These are phyloP conservation scores for Drosophila incognita DNA, from an alignment of 2,888 invertebrate species.

Conservation along the genomic window DNA sequence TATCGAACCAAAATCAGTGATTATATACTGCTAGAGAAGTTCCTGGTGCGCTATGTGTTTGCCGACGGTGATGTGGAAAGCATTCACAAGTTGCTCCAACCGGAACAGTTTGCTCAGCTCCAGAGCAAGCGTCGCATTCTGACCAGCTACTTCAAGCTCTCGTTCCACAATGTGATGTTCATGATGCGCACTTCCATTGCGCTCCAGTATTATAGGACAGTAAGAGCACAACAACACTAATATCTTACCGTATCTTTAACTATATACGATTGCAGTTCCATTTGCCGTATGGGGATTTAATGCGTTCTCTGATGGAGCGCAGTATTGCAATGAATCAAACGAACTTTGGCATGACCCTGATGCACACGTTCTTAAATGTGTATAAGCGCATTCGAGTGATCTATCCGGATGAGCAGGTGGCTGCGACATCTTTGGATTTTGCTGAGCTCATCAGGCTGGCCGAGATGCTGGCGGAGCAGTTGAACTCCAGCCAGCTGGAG, in stretches of 20 bases:
- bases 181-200: slow-evolving; percentile 49
- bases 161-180: slow-evolving; percentile 46
- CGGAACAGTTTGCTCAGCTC: slow-evolving; percentile 2
- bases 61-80: not conserved
- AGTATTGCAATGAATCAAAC: slow-evolving; percentile 36
- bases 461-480: slow-evolving; percentile 28
- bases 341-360: slow-evolving; percentile 64
- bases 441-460: slow-evolving; percentile 38
- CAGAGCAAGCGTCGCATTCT: slow-evolving; percentile 43
- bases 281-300: slow-evolving; percentile 52
- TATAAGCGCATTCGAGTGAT: slow-evolving; percentile 25
- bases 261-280: slow-evolving; percentile 18
- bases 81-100: not conserved
- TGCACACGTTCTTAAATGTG: slow-evolving; percentile 52
- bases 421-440: slow-evolving; percentile 29
- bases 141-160: slow-evolving; percentile 54
- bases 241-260: not conserved
- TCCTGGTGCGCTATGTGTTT: slow-evolving; percentile 33
- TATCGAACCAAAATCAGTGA: slow-evolving; percentile 38
- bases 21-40: slow-evolving; percentile 40
- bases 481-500: slow-evolving; percentile 24
- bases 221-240: slow-evolving; percentile 15
- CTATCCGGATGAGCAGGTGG: not conserved
- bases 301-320: slow-evolving; percentile 48
- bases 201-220: slow-evolving; percentile 48